A percentile compares a stretch with the other conserved stretches of the same genome.
Evolutionary conservation across 2,888 invertebrate species (phyloP).

Genomic region (Gortyna flavago): DNA sequence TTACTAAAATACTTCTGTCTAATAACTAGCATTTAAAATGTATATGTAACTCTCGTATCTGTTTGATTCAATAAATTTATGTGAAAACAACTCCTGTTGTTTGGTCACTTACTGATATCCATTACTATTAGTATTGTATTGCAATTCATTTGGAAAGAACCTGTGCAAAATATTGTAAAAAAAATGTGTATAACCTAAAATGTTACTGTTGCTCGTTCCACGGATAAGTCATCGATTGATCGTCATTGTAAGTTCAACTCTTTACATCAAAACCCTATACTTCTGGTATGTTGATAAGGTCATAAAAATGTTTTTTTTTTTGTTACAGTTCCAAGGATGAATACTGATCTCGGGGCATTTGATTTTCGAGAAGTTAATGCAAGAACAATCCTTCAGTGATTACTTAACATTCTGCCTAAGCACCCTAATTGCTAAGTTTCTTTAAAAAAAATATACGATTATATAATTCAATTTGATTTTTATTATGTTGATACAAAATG

Average conservation of each 20-base stretch:
- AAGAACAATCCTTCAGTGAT: constrained; percentile 89
- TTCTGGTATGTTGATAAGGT: constrained; percentile 29
- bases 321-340: constrained; percentile 84
- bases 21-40: constrained; percentile 61
- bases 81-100: constrained; percentile 62
- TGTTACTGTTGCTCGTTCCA: constrained; percentile 57
- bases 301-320: constrained; percentile 61
- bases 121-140: constrained; percentile 51
- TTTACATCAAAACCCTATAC: constrained; percentile 51
- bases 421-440: constrained; percentile 86
- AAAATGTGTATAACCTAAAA: constrained; percentile 63
- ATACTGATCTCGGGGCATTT: constrained; percentile 79
- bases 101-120: constrained; percentile 59
- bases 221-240: constrained; percentile 56
- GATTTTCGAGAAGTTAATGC: constrained; percentile 80
- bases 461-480: constrained; percentile 71
- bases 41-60: constrained; percentile 63
- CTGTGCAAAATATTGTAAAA: constrained; percentile 46
- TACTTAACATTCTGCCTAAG: constrained; percentile 89
- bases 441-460: constrained; percentile 82
- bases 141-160: constrained; percentile 41
- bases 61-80: constrained; percentile 63
- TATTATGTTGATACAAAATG: constrained; percentile 63
- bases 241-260: constrained; percentile 59
- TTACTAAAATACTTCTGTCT: constrained; percentile 57